A percentile compares a stretch with the other conserved stretches of the same genome.
phyloP scores from a whole-genome alignment of 2,888 invertebrate species.

The Gibbula magus region DNA sequence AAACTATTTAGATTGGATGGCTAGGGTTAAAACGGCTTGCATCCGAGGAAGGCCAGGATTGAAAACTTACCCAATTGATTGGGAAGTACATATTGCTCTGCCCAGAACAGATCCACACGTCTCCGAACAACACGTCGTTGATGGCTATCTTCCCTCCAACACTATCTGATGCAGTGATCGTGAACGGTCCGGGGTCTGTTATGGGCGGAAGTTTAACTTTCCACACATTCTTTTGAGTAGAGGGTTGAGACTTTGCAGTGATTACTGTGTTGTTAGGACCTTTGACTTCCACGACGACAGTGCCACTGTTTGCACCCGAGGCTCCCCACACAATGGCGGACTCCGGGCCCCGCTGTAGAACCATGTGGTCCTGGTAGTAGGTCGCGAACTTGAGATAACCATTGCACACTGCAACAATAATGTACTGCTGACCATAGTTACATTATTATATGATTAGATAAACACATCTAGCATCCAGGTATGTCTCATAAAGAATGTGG shows the following conservation, averaged over 20 bases:
- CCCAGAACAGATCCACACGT: conserved; percentile 74
- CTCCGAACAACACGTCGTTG: conserved; percentile 69
- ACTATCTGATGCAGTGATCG: conserved; percentile 47
- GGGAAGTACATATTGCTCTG: conserved; percentile 70
- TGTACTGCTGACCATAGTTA: no score
- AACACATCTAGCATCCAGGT: no score
- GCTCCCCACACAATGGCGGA: conserved; percentile 65
- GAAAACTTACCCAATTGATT: conserved; percentile 41
- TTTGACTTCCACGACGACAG: conserved; percentile 36
- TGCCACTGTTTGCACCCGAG: conserved; percentile 43
- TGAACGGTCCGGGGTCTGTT: conserved; percentile 29
- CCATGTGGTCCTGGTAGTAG: conserved; percentile 66
- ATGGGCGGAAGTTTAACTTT: conserved; percentile 37
- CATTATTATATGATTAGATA: no score
- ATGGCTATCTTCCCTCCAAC: conserved; percentile 47
- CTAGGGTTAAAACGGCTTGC: no score
- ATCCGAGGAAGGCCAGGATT: no score
- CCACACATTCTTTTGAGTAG: conserved; percentile 46
- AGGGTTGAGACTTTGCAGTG: not conserved
- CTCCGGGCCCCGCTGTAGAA: conserved; percentile 58
- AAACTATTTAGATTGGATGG: no score
- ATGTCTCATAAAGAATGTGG: no score
- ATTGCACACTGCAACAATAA: not conserved
- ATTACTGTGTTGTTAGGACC: conserved; percentile 20
- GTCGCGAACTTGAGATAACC: conserved; percentile 31